Evolutionary conservation across 1,140 invertebrate species (phyloP).

Genomic region (Nephila pilipes): DNA sequence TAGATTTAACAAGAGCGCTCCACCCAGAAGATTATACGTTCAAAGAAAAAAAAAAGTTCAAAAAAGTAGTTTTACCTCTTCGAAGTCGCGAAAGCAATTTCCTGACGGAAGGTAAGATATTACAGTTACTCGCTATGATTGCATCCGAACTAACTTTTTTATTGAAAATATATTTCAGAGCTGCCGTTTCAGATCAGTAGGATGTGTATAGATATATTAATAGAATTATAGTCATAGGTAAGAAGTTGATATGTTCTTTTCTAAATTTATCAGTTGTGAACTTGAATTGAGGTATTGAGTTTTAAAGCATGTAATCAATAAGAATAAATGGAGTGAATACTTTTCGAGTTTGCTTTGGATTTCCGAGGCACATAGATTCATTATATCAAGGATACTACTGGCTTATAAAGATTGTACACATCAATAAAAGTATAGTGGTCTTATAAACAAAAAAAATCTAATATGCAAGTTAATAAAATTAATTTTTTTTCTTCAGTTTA

Average conservation of each 20-base stretch:
- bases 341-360: no score
- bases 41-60: background rate
- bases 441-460: no score
- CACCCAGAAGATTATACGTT: slow-evolving; percentile 43
- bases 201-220: slow-evolving; percentile 11
- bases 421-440: no score
- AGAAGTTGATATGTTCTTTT: background rate
- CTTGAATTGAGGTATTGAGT: background rate
- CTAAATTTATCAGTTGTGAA: slow-evolving; percentile 1
- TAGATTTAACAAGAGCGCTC: slow-evolving; percentile 24
- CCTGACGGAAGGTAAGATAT: slow-evolving; percentile 36
- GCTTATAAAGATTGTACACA: no score
- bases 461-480: no score
- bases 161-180: slow-evolving; percentile 37
- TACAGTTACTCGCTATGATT: slow-evolving; percentile 59
- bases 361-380: no score
- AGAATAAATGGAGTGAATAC: no score
- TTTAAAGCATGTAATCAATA: background rate
- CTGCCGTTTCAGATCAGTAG: slow-evolving; percentile 39
- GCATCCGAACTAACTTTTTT: slow-evolving; percentile 23
- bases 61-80: slow-evolving; percentile 4
- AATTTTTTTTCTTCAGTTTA: no score
- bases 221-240: slow-evolving; percentile 20
- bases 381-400: no score
- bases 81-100: slow-evolving; percentile 53